Conservation (phyloP, 2,113 vertebrate species). For the Rhineura floridana region DNA sequence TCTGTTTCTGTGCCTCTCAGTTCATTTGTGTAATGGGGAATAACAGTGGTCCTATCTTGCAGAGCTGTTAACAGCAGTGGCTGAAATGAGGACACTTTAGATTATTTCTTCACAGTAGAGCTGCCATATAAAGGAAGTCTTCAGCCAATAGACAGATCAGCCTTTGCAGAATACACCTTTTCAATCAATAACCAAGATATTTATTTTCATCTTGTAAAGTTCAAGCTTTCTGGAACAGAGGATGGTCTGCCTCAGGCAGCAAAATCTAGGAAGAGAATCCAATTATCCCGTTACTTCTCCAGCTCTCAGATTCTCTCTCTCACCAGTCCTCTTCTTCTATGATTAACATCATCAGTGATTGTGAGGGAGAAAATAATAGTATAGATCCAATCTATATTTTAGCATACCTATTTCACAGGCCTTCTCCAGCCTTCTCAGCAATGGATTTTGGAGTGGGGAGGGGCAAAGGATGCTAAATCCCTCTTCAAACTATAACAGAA, state of each 20-base stretch:
- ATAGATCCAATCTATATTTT: neutral
- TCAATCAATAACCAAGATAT: neutral
- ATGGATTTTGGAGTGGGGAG: neutral
- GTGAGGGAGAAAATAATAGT: neutral
- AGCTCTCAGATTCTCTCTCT: neutral
- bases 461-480: neutral
- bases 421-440: neutral
- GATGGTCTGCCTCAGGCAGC: neutral
- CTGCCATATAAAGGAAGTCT: neutral
- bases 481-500: neutral
- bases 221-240: neutral
- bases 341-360: conserved; percentile 6
- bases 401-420: neutral
- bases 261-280: neutral
- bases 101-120: neutral
- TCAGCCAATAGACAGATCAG: neutral
- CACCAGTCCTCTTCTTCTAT: neutral
- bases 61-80: neutral
- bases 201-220: neutral
- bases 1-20: neutral
- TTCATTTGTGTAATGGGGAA: neutral
- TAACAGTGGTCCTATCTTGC: neutral
- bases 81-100: neutral
- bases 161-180: neutral
- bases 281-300: neutral